Evolutionary conservation across 2,888 invertebrate genomes (phyloP), one percentile per base, ranked within the genome.

Genomic region (Ornithoptera alexandrae): DNA sequence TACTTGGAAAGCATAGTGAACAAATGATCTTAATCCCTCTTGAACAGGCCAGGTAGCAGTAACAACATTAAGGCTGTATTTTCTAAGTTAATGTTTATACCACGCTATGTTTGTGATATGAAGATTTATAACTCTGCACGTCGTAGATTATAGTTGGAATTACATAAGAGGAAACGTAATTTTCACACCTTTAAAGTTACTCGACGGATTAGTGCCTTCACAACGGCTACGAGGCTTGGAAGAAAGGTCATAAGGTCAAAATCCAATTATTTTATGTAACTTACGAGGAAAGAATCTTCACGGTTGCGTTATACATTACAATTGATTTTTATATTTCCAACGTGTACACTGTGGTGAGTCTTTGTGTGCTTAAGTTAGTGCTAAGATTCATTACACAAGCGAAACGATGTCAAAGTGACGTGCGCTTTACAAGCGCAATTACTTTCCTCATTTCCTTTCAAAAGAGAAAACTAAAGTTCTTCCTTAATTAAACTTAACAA

Each of bases 221-320:
- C 58, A 24, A 22, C 53, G 36, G 5, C 39, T 63, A 42, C 46
- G 63, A 20, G 18, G 58, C 46, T 61, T 18, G n/a, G 5, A 22
- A 22, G 18, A 59, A 68, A 68, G 58, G 62, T 68, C 62, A n/a
- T 58, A 58, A 22, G 22, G 58, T 50, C 58, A 46, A 67, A 62
- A 17, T 46, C 42, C 63, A 63, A 63, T 63, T 63, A 18, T 59
- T 42, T 65, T 65, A 65, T 46, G 24, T 65, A 65, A 65, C 58
- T n/a, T 36, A 46, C 20, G 58, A 57, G 30, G 12, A 63, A 36
- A 57, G 30, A 36, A 17, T n/a, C 8, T 0, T 12, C 36, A 50
- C n/a, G 24, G 58, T 59, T 46, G 8, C 58, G n/a, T 0, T n/a
- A n/a, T 36, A 46, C n/a, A 58, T 50, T 60, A 50, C 65, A 66